Percentiles rank a stretch among this genome's conserved stretches.
phyloP scores from a whole-genome alignment of 2,888 invertebrate genomes.

The Labia minor region DNA sequence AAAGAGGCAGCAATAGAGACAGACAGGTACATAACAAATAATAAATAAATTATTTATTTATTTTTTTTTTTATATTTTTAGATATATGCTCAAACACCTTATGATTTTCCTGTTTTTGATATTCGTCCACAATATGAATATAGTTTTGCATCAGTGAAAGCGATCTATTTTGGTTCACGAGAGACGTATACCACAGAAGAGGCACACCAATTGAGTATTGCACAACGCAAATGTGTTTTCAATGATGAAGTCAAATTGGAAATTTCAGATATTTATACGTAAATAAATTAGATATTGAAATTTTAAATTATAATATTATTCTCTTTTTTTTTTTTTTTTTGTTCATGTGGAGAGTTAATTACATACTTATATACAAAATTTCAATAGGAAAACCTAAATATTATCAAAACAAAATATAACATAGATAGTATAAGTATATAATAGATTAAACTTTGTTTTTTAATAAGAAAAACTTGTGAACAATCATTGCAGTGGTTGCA shows the following conservation, averaged over 20 bases:
- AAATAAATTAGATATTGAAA: slow-evolving; percentile 2
- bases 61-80: slow-evolving; percentile 27
- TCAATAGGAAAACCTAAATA: no score
- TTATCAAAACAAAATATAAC: no score
- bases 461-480: no score
- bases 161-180: slow-evolving; percentile 57
- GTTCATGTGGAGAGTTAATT: no score
- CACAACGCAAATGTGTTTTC: slow-evolving; percentile 62
- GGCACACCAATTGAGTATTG: slow-evolving; percentile 53
- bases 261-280: slow-evolving; percentile 50
- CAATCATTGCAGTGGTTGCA: no score
- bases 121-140: slow-evolving; percentile 56
- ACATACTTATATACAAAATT: no score
- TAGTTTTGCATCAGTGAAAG: slow-evolving; percentile 36
- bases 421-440: no score
- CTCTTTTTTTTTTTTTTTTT: neutral
- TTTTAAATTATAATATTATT: neutral
- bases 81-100: slow-evolving; percentile 55
- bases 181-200: slow-evolving; percentile 67
- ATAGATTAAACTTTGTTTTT: no score
- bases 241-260: slow-evolving; percentile 53
- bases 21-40: no score
- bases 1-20: no score
- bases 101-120: slow-evolving; percentile 59
- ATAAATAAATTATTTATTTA: no score